Conservation (phyloP, 2,797 vertebrate genomes). For the Discoglossus pictus region DNA sequence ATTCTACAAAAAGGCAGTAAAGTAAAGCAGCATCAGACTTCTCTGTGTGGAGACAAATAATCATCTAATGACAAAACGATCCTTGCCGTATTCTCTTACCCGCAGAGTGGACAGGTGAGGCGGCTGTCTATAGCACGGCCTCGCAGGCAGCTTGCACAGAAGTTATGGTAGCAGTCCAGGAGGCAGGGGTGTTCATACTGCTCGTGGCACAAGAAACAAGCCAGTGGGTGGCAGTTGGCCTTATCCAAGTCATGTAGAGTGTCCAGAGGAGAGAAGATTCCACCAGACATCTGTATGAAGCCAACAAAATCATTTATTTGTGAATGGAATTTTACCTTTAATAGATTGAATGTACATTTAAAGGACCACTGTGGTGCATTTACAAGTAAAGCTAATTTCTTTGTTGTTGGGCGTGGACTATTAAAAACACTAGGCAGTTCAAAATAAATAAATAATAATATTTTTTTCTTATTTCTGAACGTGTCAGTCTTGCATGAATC, state of each 20-base stretch:
- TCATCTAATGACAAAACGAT: too few relatives aligned
- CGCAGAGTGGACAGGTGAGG: constrained; percentile 86
- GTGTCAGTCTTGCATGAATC: too few relatives aligned
- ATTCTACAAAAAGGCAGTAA: too few relatives aligned
- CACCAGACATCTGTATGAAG: constrained; percentile 78
- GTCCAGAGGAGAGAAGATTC: constrained; percentile 76
- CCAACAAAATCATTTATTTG: background rate
- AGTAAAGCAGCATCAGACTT: too few relatives aligned
- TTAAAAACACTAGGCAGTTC: too few relatives aligned
- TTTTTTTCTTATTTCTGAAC: too few relatives aligned
- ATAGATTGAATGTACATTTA: too few relatives aligned
- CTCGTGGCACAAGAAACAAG: constrained; percentile 85
- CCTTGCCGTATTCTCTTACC: constrained; percentile 68
- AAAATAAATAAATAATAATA: too few relatives aligned
- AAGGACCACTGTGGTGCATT: too few relatives aligned
- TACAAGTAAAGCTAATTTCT: too few relatives aligned
- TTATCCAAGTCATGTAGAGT: constrained; percentile 74
- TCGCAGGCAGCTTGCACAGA: constrained; percentile 84
- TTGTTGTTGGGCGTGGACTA: too few relatives aligned
- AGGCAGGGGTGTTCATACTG: constrained; percentile 87
- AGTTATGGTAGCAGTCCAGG: constrained; percentile 91
- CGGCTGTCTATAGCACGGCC: constrained; percentile 75
- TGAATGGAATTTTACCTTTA: too few relatives aligned
- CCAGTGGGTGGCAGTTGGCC: constrained; percentile 79
- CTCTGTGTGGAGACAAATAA: background rate